Evolutionary conservation across 2,888 invertebrate species (phyloP), one percentile per base, ranked within the genome.

Genomic region (Nowickia ferox): DNA sequence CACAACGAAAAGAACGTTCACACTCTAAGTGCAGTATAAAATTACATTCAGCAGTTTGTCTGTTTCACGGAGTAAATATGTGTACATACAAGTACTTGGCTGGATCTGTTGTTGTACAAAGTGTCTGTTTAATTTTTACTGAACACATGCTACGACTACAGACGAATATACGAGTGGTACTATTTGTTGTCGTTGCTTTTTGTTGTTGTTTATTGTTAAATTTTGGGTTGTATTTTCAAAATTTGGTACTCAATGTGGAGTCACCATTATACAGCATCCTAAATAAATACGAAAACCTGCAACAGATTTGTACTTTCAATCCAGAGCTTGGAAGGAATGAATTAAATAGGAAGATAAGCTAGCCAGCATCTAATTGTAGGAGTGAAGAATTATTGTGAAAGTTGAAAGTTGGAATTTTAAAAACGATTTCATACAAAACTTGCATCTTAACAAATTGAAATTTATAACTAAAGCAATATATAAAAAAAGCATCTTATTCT

Each of bases 181-280:
- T 15, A 68, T 77, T 63, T 53, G 63, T 61, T 78, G 61, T 40
- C 38, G 71, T 59, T 48, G 15, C 19, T 48, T 17, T 63, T n/a
- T n/a, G n/a, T n/a, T 48, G 55, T 13, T 69, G 22, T 69, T 44
- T 69, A 42, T 53, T 61, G 15, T 69, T 78, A 59, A 6, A 69
- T 69, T 78, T 71, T 57, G 72, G 65, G 66, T 80, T 76, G 75
- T 61, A 72, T 77, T 66, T 78, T 78, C 51, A 65, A 61, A 48
- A 38, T 84, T 65, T 42, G 57, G 79, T 72, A 66, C 82, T 85
- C 75, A 57, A 85, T 85, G 75, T 82, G 85, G 82, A 79, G 78
- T 78, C 84, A 76, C 66, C 71, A 74, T 80, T 66, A 48, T 9
- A 72, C 84, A 85, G 78, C 82, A 85, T 85, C 85, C 85, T 44